These are phyloP conservation scores for Andricus quercusramuli DNA, from an alignment of 2,888 invertebrate genomes.

Conservation along the genomic window DNA sequence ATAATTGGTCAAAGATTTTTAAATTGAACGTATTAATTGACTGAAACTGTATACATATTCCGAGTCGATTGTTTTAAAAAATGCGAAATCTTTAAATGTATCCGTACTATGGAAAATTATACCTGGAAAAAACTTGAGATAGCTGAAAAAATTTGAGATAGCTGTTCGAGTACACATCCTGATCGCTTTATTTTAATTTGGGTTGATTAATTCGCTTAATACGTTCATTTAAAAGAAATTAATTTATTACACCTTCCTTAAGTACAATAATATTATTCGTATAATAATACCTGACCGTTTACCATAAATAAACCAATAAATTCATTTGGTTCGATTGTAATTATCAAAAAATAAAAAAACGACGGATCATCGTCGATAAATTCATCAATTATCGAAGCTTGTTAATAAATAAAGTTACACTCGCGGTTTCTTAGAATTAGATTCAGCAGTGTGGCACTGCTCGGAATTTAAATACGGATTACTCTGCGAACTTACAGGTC, in stretches of 20 bases:
- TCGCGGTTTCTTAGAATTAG: slow-evolving; percentile 54
- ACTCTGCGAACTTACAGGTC: slow-evolving; percentile 53
- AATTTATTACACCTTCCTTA: not conserved
- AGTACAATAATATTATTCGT: not conserved
- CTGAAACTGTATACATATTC: too few species aligned
- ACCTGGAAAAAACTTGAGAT: too few species aligned
- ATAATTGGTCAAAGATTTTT: too few species aligned
- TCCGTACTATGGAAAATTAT: too few species aligned
- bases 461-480: slow-evolving; percentile 47
- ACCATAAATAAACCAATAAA: not conserved
- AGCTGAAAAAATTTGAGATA: too few species aligned
- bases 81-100: too few species aligned
- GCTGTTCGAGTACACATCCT: too few species aligned
- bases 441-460: slow-evolving; percentile 40
- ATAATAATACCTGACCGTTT: not conserved
- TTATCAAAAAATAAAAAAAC: slow-evolving; percentile 2
- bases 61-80: too few species aligned
- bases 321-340: slow-evolving; percentile 1
- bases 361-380: slow-evolving; percentile 9
- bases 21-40: too few species aligned
- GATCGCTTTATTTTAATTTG: too few species aligned
- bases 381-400: slow-evolving; percentile 1
- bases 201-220: too few species aligned
- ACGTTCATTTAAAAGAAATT: not conserved
- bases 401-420: slow-evolving; percentile 28